Base-by-base conservation (phyloP, 2,888 invertebrate species). In the Drosophila tripunctata region DNA sequence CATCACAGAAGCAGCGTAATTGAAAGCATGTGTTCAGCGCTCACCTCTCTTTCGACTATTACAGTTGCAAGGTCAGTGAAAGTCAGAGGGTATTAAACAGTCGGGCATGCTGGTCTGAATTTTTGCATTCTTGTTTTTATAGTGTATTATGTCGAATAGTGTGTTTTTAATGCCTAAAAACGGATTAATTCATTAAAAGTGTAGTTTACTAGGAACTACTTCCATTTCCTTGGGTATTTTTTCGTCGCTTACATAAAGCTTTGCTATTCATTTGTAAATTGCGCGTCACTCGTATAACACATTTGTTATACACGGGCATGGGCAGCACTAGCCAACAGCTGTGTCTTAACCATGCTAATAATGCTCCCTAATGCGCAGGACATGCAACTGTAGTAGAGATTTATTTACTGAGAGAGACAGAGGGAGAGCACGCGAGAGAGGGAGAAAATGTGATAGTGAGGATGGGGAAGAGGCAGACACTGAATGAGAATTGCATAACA, bases 261-360 rank as follows among this genome's bases (percentile, higher is more conserved):
- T 10, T 2, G 1, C 0, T 3, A 27, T 27, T 27, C 10, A 10
- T 10, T 27, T 71, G 22, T 3, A 66, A 75, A 15, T 33, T 8
- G 43, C 27, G 51, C 71, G 66, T 44, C 17, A 4, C 5, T 30
- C 5, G 63, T 86, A 78, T 70, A 82, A 86, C 83, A 78, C 67
- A 81, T 56, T 2, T 50, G 51, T 54, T 17, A 15, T 31, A 48
- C 33, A 1, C 17, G 4, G 1, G 8, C 17, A 45, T 51, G 50
- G 67, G 75, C 61, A 81, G 78, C 78, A 81, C 61, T 63, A 57
- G 5, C 0, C 2, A 65, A 68, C 79, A 85, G 82, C 85, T 78
- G 82, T 22, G 35, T n/a, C 8, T n/a, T 10, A 3, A 10, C 27
- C 10, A 27, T n/a, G n/a, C n/a, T 12, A 12, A 4, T 12, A 27